Base-by-base conservation (phyloP, 2,888 invertebrate genomes). In the Amphipoea lucens region DNA sequence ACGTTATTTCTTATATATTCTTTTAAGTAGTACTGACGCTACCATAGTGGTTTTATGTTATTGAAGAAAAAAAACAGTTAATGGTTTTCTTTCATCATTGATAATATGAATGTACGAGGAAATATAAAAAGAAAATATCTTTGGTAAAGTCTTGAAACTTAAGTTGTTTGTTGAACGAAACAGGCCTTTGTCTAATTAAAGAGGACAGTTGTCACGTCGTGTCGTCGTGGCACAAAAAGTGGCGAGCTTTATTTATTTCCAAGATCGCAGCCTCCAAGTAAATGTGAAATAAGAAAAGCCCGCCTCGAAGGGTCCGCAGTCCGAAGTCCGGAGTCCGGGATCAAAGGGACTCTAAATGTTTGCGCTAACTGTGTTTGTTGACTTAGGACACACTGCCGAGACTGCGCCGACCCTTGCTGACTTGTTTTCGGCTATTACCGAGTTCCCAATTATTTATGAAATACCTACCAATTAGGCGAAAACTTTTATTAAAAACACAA, bases 291-390 rank as follows among this genome's bases (percentile, higher is more conserved):
- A 87, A 89, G 88, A 85, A 81, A 79, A 78, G 69, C 74, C 68
- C 54, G 81, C 23, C 81, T 82, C 75, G 70, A 81, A 85, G 81
- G 83, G 74, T 73, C 70, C n/a, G 60, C 45, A 36, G 48, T 29
- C 68, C 51, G 72, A 4, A 57, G 48, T 23, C 65, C 57, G 57
- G 9, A 57, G 57, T 57, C 57, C 78, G 63, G 65, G 73, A 80
- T 89, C 87, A 90, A 85, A 88, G 85, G 79, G 88, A 79, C 84
- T 79, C 80, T 82, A 85, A 90, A 87, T 88, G 86, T 89, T 89
- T 86, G 84, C 76, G 60, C 68, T 76, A 88, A 88, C 82, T 90
- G 85, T 84, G 83, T 85, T 86, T 85, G 88, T 88, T 85, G 87
- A 77, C 85, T 90, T 81, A 86, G 88, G 88, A 77, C 80, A 78